Conservation (phyloP, 2,113 vertebrate species). For the Myrmecobius fasciatus region DNA sequence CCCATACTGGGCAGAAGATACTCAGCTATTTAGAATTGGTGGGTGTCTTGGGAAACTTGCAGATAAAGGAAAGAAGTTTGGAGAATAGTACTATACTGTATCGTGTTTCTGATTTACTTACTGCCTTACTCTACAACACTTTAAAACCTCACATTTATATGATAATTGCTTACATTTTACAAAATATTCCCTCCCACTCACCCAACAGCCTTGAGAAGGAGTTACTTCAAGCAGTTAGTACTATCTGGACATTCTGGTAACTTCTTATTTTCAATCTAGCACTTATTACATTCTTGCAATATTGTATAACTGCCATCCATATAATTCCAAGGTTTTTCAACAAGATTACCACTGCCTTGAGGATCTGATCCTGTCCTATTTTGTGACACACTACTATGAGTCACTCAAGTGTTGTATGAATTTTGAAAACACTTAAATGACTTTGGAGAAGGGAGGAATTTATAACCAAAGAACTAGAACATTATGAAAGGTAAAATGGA, state of each 20-base stretch:
- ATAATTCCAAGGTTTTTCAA: neutral
- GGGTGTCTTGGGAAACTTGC: neutral
- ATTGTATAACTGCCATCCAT: neutral
- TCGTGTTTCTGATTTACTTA: neutral
- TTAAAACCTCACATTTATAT: neutral
- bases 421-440: neutral
- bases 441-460: no score
- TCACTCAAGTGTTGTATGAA: neutral
- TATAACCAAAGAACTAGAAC: no score
- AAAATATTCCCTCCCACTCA: neutral
- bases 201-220: neutral
- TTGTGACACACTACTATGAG: neutral
- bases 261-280: neutral
- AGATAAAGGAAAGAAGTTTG: neutral
- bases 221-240: neutral
- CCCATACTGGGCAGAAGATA: neutral
- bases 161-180: neutral
- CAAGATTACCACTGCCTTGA: neutral
- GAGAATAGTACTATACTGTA: neutral
- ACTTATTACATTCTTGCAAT: neutral
- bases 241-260: neutral
- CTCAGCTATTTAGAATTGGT: neutral
- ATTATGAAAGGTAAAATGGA: no score
- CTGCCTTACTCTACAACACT: neutral
- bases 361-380: neutral